Base-by-base conservation (phyloP, 2,113 vertebrate species). In the Plotosus lineatus region DNA sequence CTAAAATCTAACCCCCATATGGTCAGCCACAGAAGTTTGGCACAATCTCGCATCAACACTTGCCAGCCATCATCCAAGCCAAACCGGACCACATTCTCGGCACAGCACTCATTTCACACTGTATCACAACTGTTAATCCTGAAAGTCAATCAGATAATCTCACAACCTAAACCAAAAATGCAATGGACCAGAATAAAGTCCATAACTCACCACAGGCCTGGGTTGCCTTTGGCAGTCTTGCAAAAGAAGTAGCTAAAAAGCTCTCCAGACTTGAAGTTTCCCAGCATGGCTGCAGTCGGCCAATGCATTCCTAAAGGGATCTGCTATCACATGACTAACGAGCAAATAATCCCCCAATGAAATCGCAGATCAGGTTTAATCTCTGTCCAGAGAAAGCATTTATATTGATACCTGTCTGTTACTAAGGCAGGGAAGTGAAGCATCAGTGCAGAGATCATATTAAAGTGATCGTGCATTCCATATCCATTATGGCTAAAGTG, bases 191-290 rank as follows among this genome's bases (percentile, higher is more conserved):
- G 78, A 73, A 61, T 75, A 85, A 48, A 80, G 17, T 23, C 69
- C 74, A 9, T 23, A 44, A 93, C 93, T 94, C 90, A 94, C 92
- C 93, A 93, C 84, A 94, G 85, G 44, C 87, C 91, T 0, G 91
- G 92, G 88, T 94, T 94, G 58, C 92, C 93, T 78, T 93, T 92
- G 83, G 92, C 92, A 19, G 92, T 93, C 83, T 93, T 90, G 77
- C 92, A 94, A 88, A 93, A 94, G 85, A 92, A 94, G 74, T 92
- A 89, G 88, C 92, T 93, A 84, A 93, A 93, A 83, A 94, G 92
- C 51, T 93, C 90, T 83, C 91, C 91, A 88, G 89, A 91, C 89
- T 93, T 92, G 85, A 93, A 94, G 90, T 93, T 92, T 89, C 92
- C 91, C 88, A 93, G 89, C 92, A 93, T 93, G 90, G 78, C 89